Base-by-base conservation (phyloP, 2,797 vertebrate genomes). In the Odontamblyopus lacepedii region DNA sequence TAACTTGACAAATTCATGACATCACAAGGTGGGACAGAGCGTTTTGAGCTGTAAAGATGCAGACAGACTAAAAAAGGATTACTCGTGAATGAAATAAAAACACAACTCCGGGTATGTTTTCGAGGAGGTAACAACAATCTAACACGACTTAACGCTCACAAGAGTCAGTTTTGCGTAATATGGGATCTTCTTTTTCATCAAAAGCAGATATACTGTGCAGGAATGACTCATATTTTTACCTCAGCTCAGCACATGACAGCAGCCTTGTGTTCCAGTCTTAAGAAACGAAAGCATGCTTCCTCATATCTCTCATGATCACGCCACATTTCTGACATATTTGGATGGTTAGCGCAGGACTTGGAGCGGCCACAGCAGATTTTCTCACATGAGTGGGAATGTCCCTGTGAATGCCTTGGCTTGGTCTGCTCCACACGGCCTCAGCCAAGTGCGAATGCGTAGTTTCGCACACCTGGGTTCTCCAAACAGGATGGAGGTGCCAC, bases 341-440 rank as follows among this genome's bases (percentile, higher is more conserved):
- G 67, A 77, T 29, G 23, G 67, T 77, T 38, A 61, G 70, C 61
- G 59, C 67, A 48, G 29, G 55, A 66, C 60, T 71, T 63, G n/a
- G 44, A 4, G 6, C 70, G 72, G 63, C 67, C 71, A 63, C 9
- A 55, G 50, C 41, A 23, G 55, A 66, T 79, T 82, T 80, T 83
- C 85, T 78, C 82, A 82, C 84, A 59, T 81, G 85, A 83, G 82
- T 83, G 78, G 87, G 82, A 90, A 91, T 85, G 86, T 87, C 84
- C 78, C 79, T 74, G 77, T 85, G 84, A 90, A 83, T 60, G 72
- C 11, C 27, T 68, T 77, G 76, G 77, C 81, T 73, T 73, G 29
- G 74, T 74, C 41, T 75, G 4, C 53, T 12, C 55, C 9, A 4
- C 44, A 38, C 35, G 2, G 8, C 35, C 35, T 38, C 6, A 38